Base-by-base conservation (phyloP, 2,113 vertebrate genomes). In the Kobus ellipsiprymnus region DNA sequence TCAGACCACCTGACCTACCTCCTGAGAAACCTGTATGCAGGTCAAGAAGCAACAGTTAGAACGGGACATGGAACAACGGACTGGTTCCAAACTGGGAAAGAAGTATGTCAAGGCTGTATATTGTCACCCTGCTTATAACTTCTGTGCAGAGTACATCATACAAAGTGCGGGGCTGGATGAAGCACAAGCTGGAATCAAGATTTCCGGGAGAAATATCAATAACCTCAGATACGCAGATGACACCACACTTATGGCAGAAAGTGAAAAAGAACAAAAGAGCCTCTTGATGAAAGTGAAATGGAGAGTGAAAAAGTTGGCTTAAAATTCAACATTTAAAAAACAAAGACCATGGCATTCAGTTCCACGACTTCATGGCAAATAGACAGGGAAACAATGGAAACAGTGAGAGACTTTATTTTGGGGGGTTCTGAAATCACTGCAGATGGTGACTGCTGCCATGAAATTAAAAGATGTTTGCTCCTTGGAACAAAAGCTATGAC, bases 91-190 rank as follows among this genome's bases (percentile, higher is more conserved):
- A 71, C 1, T 1, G n/a, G n/a, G 16, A 71, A 71, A 36, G 64
- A 33, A 36, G n/a, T 21, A 71, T 11, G 64, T 71, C 64, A 71
- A 36, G 64, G 64, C n/a, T 71, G n/a, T 36, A 71, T 71, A 36
- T 3, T 36, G 64, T 71, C n/a, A 71, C n/a, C 64, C n/a, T 71
- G 17, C 64, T 71, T 71, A 71, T 71, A 36, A 71, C 64, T 71
- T 36, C 64, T 36, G 17, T 0, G 0, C 17, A 36, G 64, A 36
- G 64, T 71, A 71, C 17, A 71, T 21, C n/a, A 71, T 71, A n/a
- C 0, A 0, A 71, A 71, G 36, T 36, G n/a, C 0, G 2, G n/a
- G 64, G 64, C 9, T 36, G 17, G 64, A 67, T 67, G 64, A 71
- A 71, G 17, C 17, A 36, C 17, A 71, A 71, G n/a, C 17, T 71